Percentiles rank a stretch among this genome's conserved stretches.
phyloP scores from a whole-genome alignment of 2,797 vertebrate species.

The Streptopelia turtur region DNA sequence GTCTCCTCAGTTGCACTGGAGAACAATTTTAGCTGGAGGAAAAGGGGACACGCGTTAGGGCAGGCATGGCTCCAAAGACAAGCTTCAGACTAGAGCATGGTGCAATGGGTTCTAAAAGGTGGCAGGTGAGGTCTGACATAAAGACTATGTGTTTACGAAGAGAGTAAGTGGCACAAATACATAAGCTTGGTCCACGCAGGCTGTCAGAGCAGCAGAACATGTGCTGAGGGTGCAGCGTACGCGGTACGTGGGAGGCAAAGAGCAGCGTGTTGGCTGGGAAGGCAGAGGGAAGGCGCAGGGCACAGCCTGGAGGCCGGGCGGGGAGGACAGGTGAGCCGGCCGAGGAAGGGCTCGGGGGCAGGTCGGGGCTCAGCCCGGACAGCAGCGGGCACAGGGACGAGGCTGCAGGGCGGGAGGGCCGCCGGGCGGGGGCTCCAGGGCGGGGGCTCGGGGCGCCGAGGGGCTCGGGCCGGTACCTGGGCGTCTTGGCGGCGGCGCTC shows the following conservation, averaged over 20 bases:
- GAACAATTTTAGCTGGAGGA: not conserved
- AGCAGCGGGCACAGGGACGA: not conserved
- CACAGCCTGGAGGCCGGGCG: not conserved
- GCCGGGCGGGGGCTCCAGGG: too few relatives aligned
- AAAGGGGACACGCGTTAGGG: not conserved
- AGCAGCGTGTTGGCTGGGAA: not conserved
- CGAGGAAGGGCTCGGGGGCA: not conserved
- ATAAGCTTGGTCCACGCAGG: fast-evolving
- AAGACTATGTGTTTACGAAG: not conserved
- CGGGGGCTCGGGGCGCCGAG: too few relatives aligned
- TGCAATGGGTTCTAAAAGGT: fast-evolving
- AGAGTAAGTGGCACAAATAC: not conserved
- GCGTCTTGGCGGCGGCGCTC: constrained; percentile 76
- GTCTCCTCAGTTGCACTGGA: not conserved
- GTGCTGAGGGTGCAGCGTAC: not conserved
- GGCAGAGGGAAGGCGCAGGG: not conserved
- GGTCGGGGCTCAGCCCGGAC: not conserved
- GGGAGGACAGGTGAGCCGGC: not conserved
- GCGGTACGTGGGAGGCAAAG: not conserved
- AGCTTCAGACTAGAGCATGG: not conserved
- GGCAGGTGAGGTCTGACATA: not conserved
- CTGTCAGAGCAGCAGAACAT: not conserved
- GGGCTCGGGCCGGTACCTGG: constrained; percentile 17
- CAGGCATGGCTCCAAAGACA: not conserved
- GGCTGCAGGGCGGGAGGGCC: not conserved